These are phyloP conservation scores for Elanoides forficatus DNA, from an alignment of 2,113 vertebrate species.

Conservation along the genomic window DNA sequence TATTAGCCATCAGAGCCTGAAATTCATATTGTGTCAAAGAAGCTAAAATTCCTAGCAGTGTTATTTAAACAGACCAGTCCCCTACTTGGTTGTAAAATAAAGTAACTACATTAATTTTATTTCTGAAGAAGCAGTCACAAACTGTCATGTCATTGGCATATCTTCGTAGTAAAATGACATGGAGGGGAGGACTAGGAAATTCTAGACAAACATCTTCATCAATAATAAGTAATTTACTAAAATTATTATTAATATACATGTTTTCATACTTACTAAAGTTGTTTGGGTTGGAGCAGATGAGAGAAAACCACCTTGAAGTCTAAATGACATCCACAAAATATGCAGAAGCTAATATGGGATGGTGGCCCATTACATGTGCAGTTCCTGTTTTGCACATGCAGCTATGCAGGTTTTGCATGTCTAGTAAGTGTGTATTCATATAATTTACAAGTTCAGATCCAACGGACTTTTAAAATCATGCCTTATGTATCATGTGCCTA, in stretches of 20 bases:
- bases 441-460: background rate
- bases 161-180: background rate
- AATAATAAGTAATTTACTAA: background rate
- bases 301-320: background rate
- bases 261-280: background rate
- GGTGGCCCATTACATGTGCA: background rate
- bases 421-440: background rate
- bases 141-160: background rate
- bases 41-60: background rate
- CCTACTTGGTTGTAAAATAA: background rate
- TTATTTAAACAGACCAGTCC: background rate
- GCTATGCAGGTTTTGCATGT: background rate
- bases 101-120: background rate
- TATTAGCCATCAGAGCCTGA: constrained; percentile 5
- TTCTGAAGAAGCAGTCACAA: background rate
- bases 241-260: background rate
- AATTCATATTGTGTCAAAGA: background rate
- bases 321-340: background rate
- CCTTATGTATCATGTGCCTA: background rate
- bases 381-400: background rate
- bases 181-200: background rate
- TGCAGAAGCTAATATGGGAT: background rate
- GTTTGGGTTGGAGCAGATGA: background rate
- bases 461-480: background rate
- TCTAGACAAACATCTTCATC: background rate